Conservation (phyloP, 2,113 vertebrate species). For the Deroptyus accipitrinus region DNA sequence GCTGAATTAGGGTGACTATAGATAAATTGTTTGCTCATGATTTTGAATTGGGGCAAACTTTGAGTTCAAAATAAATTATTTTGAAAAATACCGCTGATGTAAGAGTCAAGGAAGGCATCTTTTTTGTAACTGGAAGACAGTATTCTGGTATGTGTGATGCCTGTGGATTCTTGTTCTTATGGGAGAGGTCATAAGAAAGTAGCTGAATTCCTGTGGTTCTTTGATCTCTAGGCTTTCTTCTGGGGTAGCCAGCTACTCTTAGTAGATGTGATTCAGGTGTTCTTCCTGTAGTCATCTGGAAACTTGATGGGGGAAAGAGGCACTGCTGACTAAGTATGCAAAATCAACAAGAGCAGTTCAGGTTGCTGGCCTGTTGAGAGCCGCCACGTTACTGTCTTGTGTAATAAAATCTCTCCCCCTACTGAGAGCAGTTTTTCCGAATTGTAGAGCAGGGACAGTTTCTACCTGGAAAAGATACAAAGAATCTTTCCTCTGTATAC, state of each 20-base stretch:
- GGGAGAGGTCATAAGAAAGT: neutral
- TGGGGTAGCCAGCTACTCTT: too few species aligned
- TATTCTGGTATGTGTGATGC: neutral
- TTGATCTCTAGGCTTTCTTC: neutral
- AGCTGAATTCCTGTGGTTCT: neutral
- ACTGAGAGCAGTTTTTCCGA: neutral
- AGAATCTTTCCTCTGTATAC: neutral
- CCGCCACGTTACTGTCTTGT: neutral
- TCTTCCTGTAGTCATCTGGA: neutral
- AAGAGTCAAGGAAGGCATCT: neutral
- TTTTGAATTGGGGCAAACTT: neutral
- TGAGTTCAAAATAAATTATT: neutral
- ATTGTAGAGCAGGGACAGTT: neutral
- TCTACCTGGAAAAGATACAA: neutral
- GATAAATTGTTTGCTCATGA: accelerated
- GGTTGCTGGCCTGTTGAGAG: neutral
- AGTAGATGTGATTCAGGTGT: neutral
- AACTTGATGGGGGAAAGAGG: neutral
- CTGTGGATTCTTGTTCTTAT: neutral
- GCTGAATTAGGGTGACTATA: neutral
- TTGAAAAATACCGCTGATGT: neutral
- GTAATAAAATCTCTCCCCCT: neutral
- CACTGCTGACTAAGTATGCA: neutral
- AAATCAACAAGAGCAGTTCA: neutral
- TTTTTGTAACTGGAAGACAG: too few species aligned